Evolutionary conservation across 2,797 vertebrate species (phyloP).

Genomic region (Helostoma temminkii): DNA sequence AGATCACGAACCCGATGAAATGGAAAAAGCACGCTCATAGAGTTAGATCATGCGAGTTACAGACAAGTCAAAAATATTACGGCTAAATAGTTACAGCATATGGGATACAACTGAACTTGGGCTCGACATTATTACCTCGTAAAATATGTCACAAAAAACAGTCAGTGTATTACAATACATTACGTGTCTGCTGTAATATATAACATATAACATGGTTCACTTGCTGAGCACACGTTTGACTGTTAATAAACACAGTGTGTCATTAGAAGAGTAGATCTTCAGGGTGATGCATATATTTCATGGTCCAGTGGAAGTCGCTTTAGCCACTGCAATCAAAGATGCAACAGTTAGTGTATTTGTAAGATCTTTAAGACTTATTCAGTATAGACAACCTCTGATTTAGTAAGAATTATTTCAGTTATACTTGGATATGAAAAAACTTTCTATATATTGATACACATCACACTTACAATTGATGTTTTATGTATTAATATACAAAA

Average conservation of each 20-base stretch:
- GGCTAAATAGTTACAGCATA: not conserved
- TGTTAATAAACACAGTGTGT: not conserved
- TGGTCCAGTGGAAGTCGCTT: not conserved
- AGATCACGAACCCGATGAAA: not conserved
- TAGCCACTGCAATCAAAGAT: slow-evolving; percentile 39
- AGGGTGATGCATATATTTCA: not conserved
- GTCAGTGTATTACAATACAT: slow-evolving; percentile 28
- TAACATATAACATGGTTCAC: not conserved
- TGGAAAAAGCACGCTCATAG: not conserved
- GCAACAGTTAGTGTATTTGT: not conserved
- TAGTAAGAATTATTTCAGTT: not conserved
- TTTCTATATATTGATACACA: not conserved
- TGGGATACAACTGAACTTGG: not conserved
- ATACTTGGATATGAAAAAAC: not conserved
- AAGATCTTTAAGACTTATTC: not conserved
- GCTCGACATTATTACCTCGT: not conserved
- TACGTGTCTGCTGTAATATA: slow-evolving; percentile 25
- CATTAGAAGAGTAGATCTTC: slow-evolving; percentile 23
- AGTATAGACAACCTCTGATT: not conserved
- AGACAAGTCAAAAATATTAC: not conserved
- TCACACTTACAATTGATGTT: not conserved
- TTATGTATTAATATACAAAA: not conserved
- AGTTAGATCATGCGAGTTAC: not conserved
- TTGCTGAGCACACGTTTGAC: not conserved
- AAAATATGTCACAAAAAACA: slow-evolving; percentile 13